Evolutionary conservation across 2,888 invertebrate species (phyloP).

Genomic region (Micoletzkya japonica): DNA sequence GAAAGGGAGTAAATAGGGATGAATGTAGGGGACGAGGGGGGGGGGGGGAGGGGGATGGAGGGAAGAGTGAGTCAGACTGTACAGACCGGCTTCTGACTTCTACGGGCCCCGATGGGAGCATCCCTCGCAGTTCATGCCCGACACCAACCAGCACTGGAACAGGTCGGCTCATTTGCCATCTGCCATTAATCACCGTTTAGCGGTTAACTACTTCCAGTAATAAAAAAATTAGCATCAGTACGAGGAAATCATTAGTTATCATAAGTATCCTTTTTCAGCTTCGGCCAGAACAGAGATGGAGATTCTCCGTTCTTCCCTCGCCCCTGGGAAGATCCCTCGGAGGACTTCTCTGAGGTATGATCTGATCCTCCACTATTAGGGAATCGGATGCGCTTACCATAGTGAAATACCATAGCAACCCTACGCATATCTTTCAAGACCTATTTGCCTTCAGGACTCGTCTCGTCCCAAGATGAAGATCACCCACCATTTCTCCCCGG

Average conservation of each 20-base stretch:
- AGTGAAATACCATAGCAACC: background rate
- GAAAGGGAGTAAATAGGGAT: background rate
- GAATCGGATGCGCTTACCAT: background rate
- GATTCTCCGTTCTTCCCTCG: constrained; percentile 26
- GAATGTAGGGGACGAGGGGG: background rate
- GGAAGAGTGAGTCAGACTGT: background rate
- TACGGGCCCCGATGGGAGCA: constrained; percentile 25
- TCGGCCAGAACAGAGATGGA: background rate
- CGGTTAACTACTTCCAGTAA: too few species aligned
- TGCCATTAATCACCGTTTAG: too few species aligned
- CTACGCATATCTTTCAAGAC: background rate
- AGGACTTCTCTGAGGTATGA: constrained; percentile 4
- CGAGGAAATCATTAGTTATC: too few species aligned
- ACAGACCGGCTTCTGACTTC: constrained; percentile 26
- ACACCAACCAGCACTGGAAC: constrained; percentile 17
- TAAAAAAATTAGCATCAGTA: too few species aligned
- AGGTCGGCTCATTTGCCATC: too few species aligned
- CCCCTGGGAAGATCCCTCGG: constrained; percentile 19
- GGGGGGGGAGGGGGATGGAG: background rate
- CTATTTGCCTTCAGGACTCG: background rate
- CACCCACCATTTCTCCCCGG: constrained; percentile 18
- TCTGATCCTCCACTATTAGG: background rate
- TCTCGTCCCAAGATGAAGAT: constrained; percentile 15
- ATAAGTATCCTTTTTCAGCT: too few species aligned
- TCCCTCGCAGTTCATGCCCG: constrained; percentile 20